phyloP scores from a whole-genome alignment of 2,113 vertebrate genomes.

The Sinocyclocheilus grahami region DNA sequence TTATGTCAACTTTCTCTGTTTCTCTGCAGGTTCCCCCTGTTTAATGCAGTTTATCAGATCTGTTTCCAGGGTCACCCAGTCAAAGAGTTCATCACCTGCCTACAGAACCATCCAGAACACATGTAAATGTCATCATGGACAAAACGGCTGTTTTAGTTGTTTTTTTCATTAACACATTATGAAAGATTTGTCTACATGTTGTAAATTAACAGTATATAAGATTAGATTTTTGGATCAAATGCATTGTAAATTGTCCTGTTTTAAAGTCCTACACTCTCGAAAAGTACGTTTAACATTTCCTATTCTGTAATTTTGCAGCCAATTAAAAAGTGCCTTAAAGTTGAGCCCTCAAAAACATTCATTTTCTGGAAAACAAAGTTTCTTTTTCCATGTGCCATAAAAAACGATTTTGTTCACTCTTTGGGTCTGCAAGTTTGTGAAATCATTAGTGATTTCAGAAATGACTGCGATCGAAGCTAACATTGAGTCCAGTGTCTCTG shows the following conservation, averaged over 20 bases:
- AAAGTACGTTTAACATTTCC: neutral
- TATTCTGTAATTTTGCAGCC: neutral
- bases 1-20: neutral
- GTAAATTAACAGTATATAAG: neutral
- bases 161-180: neutral
- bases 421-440: neutral
- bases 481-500: neutral
- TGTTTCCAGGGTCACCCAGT: slow-evolving; percentile 88
- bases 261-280: neutral
- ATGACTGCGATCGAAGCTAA: no score
- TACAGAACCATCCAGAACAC: slow-evolving; percentile 95
- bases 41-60: slow-evolving; percentile 89
- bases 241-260: neutral
- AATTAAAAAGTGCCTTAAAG: neutral
- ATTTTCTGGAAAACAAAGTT: neutral
- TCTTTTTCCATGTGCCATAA: neutral
- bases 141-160: neutral
- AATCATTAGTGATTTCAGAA: neutral
- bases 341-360: neutral
- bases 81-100: slow-evolving; percentile 85
- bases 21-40: slow-evolving; percentile 89
- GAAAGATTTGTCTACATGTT: neutral
- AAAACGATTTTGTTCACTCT: neutral
- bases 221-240: neutral
- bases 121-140: slow-evolving; percentile 64